Percentiles rank a stretch among this genome's conserved stretches.
phyloP scores from a whole-genome alignment of 2,797 vertebrate species.

The Malacoctenus gilli region DNA sequence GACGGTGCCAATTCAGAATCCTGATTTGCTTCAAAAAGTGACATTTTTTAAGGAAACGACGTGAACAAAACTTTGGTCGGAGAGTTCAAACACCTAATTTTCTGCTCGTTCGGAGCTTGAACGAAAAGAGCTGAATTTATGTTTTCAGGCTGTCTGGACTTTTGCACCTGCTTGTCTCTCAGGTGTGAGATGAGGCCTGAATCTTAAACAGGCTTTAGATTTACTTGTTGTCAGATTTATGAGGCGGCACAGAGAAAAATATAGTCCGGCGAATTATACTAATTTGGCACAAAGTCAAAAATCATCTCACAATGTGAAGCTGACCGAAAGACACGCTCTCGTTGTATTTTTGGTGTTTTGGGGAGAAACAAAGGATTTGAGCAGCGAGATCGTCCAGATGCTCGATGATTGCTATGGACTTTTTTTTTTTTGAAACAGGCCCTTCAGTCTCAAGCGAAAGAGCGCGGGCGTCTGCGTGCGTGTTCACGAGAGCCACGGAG shows the following conservation, averaged over 20 bases:
- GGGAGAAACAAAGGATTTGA: too few relatives aligned
- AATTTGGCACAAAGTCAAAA: constrained; percentile 72
- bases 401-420: constrained; percentile 2
- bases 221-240: constrained; percentile 74
- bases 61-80: background rate
- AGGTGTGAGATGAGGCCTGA: constrained; percentile 40
- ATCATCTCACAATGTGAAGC: constrained; percentile 75
- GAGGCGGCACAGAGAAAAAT: constrained; percentile 75
- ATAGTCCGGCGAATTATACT: constrained; percentile 75
- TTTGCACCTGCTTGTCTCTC: constrained; percentile 44
- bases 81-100: constrained; percentile 8
- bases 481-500: constrained; percentile 48
- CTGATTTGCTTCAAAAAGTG: background rate
- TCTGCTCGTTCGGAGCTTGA: constrained; percentile 6
- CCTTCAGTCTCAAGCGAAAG: constrained; percentile 15
- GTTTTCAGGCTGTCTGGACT: constrained; percentile 19
- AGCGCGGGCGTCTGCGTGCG: constrained; percentile 4
- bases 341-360: constrained; percentile 57
- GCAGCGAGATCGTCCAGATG: too few relatives aligned
- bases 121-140: constrained; percentile 15
- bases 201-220: constrained; percentile 62
- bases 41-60: background rate
- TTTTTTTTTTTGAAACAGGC: constrained; percentile 42
- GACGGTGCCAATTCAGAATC: too few relatives aligned
- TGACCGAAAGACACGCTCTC: constrained; percentile 62